Evolutionary conservation across 2,797 vertebrate genomes (phyloP).

Genomic region (Gymnopithys bicolor): DNA sequence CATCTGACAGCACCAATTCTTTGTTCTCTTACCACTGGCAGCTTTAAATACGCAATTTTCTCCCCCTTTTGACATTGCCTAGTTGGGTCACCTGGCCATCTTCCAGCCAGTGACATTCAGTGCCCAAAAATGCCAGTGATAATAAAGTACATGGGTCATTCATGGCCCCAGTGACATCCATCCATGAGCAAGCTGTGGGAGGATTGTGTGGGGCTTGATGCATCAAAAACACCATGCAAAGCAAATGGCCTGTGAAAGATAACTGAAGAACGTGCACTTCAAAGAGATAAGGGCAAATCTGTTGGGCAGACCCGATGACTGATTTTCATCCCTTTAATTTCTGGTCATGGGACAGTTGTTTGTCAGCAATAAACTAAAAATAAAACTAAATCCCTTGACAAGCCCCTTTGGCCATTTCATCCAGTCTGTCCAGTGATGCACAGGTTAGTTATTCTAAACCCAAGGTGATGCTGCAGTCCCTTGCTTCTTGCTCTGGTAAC

Average conservation of each 20-base stretch:
- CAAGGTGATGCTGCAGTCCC: not conserved
- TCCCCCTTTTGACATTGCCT: not conserved
- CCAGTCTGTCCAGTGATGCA: not conserved
- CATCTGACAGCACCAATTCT: not conserved
- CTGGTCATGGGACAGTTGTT: not conserved
- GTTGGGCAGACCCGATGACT: not conserved
- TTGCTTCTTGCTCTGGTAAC: not conserved
- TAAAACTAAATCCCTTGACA: not conserved
- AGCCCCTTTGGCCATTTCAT: not conserved
- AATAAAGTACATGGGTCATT: not conserved
- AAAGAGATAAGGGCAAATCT: not conserved
- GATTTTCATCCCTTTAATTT: not conserved
- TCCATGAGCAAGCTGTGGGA: not conserved
- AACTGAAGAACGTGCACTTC: not conserved
- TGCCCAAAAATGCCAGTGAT: not conserved
- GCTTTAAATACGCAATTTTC: not conserved
- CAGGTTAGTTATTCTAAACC: not conserved
- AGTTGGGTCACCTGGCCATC: not conserved
- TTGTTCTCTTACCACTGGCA: not conserved
- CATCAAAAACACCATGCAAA: not conserved
- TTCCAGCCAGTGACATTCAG: not conserved
- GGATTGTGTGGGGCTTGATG: not conserved
- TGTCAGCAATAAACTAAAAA: constrained; percentile 22
- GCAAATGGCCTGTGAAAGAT: not conserved
- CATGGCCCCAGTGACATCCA: not conserved